Evolutionary conservation across 2,113 vertebrate species (phyloP).

Genomic region (Nothobranchius kuhntae): DNA sequence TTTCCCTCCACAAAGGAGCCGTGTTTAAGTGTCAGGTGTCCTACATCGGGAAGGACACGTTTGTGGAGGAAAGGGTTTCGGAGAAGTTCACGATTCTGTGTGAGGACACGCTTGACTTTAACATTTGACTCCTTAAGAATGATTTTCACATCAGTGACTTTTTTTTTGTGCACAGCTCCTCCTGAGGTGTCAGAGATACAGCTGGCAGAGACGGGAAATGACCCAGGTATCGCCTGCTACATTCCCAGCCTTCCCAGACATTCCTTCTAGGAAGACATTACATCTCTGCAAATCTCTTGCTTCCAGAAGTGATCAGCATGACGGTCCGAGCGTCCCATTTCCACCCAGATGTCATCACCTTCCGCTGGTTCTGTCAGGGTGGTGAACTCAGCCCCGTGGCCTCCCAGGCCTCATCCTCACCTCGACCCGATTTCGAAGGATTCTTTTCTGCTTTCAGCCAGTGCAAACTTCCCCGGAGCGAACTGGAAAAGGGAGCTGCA

Average conservation of each 20-base stretch:
- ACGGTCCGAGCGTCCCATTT: slow-evolving; percentile 72
- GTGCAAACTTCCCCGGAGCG: slow-evolving; percentile 72
- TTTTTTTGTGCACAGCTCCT: slow-evolving; percentile 58
- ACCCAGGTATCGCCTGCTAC: slow-evolving; percentile 61
- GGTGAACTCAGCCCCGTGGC: slow-evolving; percentile 79
- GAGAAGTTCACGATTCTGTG: slow-evolving; percentile 79
- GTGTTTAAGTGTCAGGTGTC: slow-evolving; percentile 81
- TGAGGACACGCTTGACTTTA: slow-evolving; percentile 42
- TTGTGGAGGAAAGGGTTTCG: slow-evolving; percentile 75
- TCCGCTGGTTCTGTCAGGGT: slow-evolving; percentile 84
- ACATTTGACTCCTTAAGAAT: not conserved
- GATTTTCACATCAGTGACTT: not conserved
- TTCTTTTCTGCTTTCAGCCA: slow-evolving; percentile 80
- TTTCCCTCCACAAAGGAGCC: slow-evolving; percentile 76
- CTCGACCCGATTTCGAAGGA: slow-evolving; percentile 73
- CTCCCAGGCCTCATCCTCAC: slow-evolving; percentile 73
- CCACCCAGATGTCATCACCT: slow-evolving; percentile 80
- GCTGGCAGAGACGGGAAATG: slow-evolving; percentile 66
- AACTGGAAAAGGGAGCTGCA: slow-evolving; percentile 75
- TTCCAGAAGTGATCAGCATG: slow-evolving; percentile 73
- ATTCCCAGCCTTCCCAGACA: too few relatives aligned
- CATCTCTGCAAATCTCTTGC: not conserved
- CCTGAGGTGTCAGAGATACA: slow-evolving; percentile 80
- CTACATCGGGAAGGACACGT: slow-evolving; percentile 80
- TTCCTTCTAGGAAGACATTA: not conserved